phyloP scores from a whole-genome alignment of 2,113 vertebrate genomes.

The Cyanoderma ruficeps region DNA sequence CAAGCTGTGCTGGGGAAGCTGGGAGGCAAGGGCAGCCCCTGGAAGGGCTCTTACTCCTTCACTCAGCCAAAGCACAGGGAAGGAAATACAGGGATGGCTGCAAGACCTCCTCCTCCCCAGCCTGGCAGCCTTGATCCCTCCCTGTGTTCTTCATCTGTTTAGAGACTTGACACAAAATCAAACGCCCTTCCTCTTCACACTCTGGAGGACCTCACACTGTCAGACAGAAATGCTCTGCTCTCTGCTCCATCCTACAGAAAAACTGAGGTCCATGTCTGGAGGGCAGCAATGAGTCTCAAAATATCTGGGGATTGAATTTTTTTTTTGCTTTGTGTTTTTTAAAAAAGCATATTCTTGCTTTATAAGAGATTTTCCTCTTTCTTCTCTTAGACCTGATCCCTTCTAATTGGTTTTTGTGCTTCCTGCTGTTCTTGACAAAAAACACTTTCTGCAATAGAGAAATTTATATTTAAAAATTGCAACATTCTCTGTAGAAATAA shows the following conservation, averaged over 20 bases:
- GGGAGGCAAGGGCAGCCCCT: not conserved
- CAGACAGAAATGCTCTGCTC: not conserved
- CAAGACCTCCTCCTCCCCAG: not conserved
- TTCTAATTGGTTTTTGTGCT: not conserved
- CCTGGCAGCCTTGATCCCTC: not conserved
- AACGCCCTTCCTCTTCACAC: not conserved
- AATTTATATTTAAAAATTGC: not conserved
- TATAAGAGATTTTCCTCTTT: not conserved
- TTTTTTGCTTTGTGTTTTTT: not conserved
- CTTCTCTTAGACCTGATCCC: not conserved
- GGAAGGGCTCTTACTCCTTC: not conserved
- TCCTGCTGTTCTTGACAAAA: not conserved
- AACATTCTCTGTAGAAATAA: not conserved
- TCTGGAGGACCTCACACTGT: not conserved
- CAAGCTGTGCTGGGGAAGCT: not conserved
- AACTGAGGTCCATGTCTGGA: not conserved
- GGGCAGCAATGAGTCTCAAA: not conserved
- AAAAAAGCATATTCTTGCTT: not conserved
- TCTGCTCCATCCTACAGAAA: not conserved
- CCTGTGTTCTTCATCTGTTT: not conserved
- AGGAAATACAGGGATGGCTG: not conserved
- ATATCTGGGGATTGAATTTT: not conserved
- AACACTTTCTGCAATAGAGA: not conserved
- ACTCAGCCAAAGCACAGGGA: not conserved
- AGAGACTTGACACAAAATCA: not conserved